Conservation (phyloP, 2,797 vertebrate species). For the Acanthurus leucopareius region DNA sequence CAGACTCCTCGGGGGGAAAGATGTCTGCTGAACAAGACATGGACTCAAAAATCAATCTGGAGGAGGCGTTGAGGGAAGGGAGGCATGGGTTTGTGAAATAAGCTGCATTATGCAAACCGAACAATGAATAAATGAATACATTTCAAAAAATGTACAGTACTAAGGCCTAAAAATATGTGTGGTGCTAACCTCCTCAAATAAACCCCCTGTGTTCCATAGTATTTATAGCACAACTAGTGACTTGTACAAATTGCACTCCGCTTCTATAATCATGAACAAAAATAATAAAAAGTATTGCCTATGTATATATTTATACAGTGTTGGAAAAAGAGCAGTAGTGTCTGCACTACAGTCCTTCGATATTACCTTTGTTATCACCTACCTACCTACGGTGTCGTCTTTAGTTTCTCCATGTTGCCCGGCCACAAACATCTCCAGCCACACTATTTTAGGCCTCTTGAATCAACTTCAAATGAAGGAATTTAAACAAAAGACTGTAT, state of each 20-base stretch:
- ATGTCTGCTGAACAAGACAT: slow-evolving; percentile 88
- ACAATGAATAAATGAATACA: slow-evolving; percentile 85
- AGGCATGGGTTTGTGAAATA: slow-evolving; percentile 90
- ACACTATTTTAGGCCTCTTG: slow-evolving; percentile 96
- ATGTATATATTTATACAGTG: slow-evolving; percentile 99
- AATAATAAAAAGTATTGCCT: slow-evolving; percentile 99
- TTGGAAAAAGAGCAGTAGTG: slow-evolving; percentile 88
- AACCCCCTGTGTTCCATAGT: slow-evolving; percentile 99
- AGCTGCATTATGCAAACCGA: slow-evolving; percentile 99
- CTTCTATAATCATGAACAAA: slow-evolving; percentile 99
- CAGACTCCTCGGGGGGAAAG: slow-evolving; percentile 86
- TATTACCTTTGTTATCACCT: slow-evolving; percentile 85
- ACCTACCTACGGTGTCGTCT: slow-evolving; percentile 75
- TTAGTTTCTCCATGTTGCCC: slow-evolving; percentile 88
- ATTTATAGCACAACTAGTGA: slow-evolving; percentile 99
- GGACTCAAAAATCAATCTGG: slow-evolving; percentile 90
- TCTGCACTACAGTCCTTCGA: slow-evolving; percentile 93
- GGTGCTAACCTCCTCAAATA: slow-evolving; percentile 97
- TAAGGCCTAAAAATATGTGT: slow-evolving; percentile 99
- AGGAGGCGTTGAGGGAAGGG: slow-evolving; percentile 60
- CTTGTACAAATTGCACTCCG: slow-evolving; percentile 99
- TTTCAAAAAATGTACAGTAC: slow-evolving; percentile 98
- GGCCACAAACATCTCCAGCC: slow-evolving; percentile 89
- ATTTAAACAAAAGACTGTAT: slow-evolving; percentile 84
- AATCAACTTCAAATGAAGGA: slow-evolving; percentile 80